These are phyloP conservation scores for Grallaria varia DNA, from an alignment of 2,113 vertebrate genomes.

Conservation along the genomic window DNA sequence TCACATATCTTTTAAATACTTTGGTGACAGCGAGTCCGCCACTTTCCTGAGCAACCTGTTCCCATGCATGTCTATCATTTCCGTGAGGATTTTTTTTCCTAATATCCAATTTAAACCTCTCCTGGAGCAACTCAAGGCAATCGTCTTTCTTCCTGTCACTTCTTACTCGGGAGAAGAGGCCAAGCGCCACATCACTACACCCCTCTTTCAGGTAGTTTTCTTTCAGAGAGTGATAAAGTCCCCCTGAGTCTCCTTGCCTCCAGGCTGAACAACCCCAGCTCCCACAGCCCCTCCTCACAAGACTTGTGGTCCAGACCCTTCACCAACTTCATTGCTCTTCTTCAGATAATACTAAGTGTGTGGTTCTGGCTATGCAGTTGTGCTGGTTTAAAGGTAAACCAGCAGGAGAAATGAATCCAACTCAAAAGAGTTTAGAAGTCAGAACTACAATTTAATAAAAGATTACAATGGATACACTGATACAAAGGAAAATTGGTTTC, in stretches of 20 bases:
- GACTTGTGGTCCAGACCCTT: neutral
- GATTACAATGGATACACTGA: no score
- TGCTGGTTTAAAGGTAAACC: no score
- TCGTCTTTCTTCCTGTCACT: neutral
- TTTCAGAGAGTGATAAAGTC: neutral
- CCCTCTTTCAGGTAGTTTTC: neutral
- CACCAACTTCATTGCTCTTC: neutral
- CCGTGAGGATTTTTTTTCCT: neutral
- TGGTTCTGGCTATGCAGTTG: neutral
- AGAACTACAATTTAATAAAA: no score
- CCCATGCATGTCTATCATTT: neutral
- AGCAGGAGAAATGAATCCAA: no score
- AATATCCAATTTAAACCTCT: neutral
- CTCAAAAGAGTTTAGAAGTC: no score
- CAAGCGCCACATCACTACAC: neutral
- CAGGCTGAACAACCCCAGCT: neutral
- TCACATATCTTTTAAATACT: neutral
- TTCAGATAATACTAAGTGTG: neutral
- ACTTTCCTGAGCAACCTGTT: neutral
- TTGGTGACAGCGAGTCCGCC: rapidly evolving
- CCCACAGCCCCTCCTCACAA: neutral
- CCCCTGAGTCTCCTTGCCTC: neutral
- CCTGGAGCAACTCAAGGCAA: no score
- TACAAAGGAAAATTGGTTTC: no score
- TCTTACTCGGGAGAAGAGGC: neutral